These are phyloP conservation scores for Lophotriccus pileatus DNA, from an alignment of 2,797 vertebrate genomes.

Conservation along the genomic window DNA sequence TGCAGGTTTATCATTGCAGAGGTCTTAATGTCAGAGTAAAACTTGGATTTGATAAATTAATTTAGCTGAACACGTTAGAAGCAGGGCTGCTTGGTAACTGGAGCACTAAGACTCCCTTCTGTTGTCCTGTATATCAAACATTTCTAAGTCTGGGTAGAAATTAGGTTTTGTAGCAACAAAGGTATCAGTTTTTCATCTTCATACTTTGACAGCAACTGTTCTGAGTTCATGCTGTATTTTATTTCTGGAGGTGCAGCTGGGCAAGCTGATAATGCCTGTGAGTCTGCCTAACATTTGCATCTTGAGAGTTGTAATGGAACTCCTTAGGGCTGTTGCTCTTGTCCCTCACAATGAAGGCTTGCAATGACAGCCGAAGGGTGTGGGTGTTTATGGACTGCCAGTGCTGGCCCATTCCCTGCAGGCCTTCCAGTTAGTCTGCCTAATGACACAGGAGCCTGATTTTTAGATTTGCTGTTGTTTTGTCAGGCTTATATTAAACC, in stretches of 20 bases:
- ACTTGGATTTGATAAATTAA: neutral
- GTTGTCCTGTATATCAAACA: neutral
- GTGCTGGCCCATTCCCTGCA: neutral
- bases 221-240: neutral
- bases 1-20: neutral
- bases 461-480: slow-evolving; percentile 15
- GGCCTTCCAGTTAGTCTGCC: neutral
- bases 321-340: neutral
- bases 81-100: neutral
- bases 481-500: neutral
- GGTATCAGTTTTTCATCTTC: neutral
- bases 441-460: neutral
- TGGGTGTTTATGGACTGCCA: neutral
- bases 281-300: neutral
- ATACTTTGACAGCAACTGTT: neutral
- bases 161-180: neutral
- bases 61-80: neutral
- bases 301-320: neutral
- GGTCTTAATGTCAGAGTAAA: neutral
- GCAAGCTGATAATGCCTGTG: neutral
- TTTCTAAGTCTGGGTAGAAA: neutral
- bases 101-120: neutral
- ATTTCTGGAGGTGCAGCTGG: neutral
- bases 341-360: neutral
- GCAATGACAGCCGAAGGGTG: neutral